Evolutionary conservation across 2,888 invertebrate species (phyloP), one percentile per base, ranked within the genome.

Genomic region (Caenorhabditis wallacei): DNA sequence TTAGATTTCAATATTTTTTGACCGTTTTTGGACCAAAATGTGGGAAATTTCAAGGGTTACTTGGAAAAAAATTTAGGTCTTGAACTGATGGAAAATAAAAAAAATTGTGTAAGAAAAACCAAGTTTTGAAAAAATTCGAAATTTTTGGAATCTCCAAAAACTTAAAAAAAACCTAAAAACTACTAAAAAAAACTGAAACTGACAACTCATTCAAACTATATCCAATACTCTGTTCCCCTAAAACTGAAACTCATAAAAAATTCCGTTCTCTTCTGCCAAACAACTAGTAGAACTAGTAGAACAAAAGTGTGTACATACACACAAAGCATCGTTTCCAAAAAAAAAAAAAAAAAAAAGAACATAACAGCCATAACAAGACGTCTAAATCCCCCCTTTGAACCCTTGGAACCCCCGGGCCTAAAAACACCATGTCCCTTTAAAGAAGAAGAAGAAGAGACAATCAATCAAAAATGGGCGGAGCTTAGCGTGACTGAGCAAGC

Each of bases 391-490:
- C 66, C 53, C 46, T 3, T 10, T 51, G 3, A 3, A 10, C 26
- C 53, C 18, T 48, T 48, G 26, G n/a, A 22, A 10, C 48, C 20
- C 40, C 40, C 40, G 40, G 40, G 40, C 46, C 46, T 4, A 2
- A 48, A 48, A 48, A 48, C 46, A 48, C 46, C 53, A 24, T 54
- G 53, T 54, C 16, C 53, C 26, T 54, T 26, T 54, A 54, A 30
- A 43, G 59, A 24, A 22, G 8, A 20, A 56, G 7, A 51, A 8
- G 18, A 59, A 78, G 69, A 78, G 78, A 78, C 69, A 78, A 78
- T 78, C 78, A 69, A 78, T 78, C 78, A 78, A 78, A 79, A 79
- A 56, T 71, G 66, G 57, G 48, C 64, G 63, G 61, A 48, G 46
- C 13, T 22, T 7, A 35, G 16, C 18, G 13, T n/a, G n/a, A n/a